Evolutionary conservation across 64 coral and sea anemone genomes (phyloP), one percentile per base, ranked within the genome.

Genomic region (Dendrophyllia cribrosa): DNA sequence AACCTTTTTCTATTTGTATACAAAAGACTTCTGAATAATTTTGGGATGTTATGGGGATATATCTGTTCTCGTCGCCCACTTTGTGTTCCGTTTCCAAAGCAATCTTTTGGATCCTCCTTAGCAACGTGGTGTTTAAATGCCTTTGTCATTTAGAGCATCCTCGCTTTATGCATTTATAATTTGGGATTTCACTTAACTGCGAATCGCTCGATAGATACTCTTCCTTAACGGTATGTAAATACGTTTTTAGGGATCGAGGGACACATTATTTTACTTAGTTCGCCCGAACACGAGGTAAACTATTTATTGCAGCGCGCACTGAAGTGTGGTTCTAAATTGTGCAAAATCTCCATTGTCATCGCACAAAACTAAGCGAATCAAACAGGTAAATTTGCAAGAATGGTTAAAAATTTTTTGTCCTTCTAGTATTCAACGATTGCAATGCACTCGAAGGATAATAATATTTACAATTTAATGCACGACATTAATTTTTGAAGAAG

Each of bases 81-180:
- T 34, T 34, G 34, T 34, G 13, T 49, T 50, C 9, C 19, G 44
- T 79, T 23, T 59, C 25, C 50, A 56, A 45, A 55, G 75, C n/a
- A 25, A 45, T 14, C 23, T 21, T 50, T 3, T 22, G 12, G 22
- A 7, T 59, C 59, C 56, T 59, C 77, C 77, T 59, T 79, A 22
- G 77, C 77, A 60, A 79, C 77, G 56, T 9, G 14, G 10, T 82
- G 59, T 65, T 82, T 66, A 48, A 82, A 51, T 84, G 43, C 80
- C 13, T 19, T 16, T 4, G 43, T 24, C 78, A 66, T 25, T 84
- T 84, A 23, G 44, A 11, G 67, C 14, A 65, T 19, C 78, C 78
- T 82, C 34, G 34, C n/a, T 61, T 60, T 65, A 19, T 65, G 58
- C 6, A 81, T 77, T 46, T 62, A 44, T n/a, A 24, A 80, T 62